phyloP scores from a whole-genome alignment of 2,797 vertebrate species.

The Caiman crocodilus region DNA sequence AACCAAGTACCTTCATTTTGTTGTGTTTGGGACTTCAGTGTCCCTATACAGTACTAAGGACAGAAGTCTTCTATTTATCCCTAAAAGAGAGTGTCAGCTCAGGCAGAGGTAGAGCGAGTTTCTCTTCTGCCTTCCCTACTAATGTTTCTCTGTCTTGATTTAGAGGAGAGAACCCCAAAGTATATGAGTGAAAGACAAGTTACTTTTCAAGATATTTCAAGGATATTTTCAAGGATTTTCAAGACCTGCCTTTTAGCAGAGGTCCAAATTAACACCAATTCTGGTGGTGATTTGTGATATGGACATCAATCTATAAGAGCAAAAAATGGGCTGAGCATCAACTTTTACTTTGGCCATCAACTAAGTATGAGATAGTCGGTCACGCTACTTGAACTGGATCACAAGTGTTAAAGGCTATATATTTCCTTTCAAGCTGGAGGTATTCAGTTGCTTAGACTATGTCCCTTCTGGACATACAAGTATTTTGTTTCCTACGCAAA shows the following conservation, averaged over 20 bases:
- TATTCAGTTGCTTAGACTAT: background rate
- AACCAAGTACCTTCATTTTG: background rate
- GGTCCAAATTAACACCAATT: background rate
- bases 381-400: background rate
- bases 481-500: background rate
- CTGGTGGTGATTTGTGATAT: background rate
- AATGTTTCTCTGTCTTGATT: background rate
- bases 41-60: background rate
- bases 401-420: background rate
- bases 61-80: background rate
- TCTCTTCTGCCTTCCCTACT: background rate
- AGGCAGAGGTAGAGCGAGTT: background rate
- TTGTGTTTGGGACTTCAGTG: background rate
- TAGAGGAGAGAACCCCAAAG: background rate
- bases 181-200: background rate
- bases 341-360: background rate
- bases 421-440: background rate
- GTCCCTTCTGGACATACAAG: background rate
- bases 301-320: background rate
- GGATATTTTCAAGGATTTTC: background rate
- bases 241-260: background rate
- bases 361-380: background rate
- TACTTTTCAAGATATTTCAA: background rate
- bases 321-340: background rate
- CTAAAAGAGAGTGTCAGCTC: background rate